Conservation (phyloP, 2,797 vertebrate species). For the Coccyzus lansbergi region DNA sequence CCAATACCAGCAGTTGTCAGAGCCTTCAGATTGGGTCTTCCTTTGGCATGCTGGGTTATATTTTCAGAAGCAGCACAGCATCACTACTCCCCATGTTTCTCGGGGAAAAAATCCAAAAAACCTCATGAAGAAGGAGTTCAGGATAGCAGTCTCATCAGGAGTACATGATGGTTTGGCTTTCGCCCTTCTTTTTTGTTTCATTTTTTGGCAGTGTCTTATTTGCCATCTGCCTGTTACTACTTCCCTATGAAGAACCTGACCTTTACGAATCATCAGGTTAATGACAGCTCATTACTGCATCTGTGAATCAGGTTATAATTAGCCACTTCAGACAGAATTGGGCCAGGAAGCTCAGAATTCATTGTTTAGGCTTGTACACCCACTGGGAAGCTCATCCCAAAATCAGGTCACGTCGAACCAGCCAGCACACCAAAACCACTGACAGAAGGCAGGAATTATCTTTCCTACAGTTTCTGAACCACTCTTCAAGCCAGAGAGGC, state of each 20-base stretch:
- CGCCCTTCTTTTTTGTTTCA: not conserved
- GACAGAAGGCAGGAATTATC: not conserved
- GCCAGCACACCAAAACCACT: not conserved
- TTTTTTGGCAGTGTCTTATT: constrained; percentile 7
- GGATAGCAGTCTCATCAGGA: not conserved
- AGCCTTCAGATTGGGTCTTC: not conserved
- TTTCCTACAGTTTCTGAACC: not conserved
- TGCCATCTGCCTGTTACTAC: constrained; percentile 55
- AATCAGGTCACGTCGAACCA: constrained; percentile 27
- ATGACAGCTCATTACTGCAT: constrained; percentile 59
- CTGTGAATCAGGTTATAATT: constrained; percentile 56
- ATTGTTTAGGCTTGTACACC: constrained; percentile 17
- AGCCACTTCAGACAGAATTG: constrained; percentile 27
- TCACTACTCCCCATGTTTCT: not conserved
- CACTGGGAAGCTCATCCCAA: not conserved
- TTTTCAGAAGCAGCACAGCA: not conserved
- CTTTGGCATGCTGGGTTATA: not conserved
- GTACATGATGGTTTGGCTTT: not conserved
- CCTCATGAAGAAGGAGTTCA: not conserved
- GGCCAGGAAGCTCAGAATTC: constrained; percentile 36
- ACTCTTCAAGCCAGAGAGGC: not conserved
- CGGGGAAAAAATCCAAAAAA: not conserved
- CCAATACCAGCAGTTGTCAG: not conserved
- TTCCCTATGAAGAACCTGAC: constrained; percentile 29
- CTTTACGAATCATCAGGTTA: constrained; percentile 60